These are phyloP conservation scores for Polylopha cassiicola DNA, from an alignment of 2,888 invertebrate species.

Conservation along the genomic window DNA sequence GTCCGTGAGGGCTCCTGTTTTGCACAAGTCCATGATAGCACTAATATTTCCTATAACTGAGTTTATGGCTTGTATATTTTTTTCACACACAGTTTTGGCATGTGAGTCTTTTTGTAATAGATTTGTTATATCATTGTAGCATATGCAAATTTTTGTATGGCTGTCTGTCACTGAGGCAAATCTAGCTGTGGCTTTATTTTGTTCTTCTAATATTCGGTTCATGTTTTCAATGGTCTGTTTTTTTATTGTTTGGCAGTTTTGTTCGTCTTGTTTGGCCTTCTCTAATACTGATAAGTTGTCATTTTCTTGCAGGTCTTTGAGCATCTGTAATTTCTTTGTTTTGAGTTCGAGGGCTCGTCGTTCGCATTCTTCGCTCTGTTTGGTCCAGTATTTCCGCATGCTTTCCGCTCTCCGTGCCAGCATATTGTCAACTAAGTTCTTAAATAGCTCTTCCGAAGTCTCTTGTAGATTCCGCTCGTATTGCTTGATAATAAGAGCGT, in stretches of 20 bases:
- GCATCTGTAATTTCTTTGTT: slow-evolving; percentile 53
- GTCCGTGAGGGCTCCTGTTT: slow-evolving; percentile 59
- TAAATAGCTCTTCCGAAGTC: slow-evolving; percentile 46
- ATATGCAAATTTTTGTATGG: slow-evolving; percentile 74
- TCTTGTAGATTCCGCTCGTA: slow-evolving; percentile 51
- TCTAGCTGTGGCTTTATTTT: slow-evolving; percentile 60
- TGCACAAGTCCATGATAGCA: slow-evolving; percentile 61
- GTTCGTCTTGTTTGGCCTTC: slow-evolving; percentile 67
- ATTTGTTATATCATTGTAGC: slow-evolving; percentile 74
- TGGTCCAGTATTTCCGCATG: slow-evolving; percentile 48
- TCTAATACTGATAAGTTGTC: slow-evolving; percentile 67
- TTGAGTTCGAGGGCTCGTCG: slow-evolving; percentile 62
- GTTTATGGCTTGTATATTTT: slow-evolving; percentile 59
- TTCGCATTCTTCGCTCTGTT: slow-evolving; percentile 56
- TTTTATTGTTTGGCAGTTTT: slow-evolving; percentile 64
- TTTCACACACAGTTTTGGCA: slow-evolving; percentile 58
- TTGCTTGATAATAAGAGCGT: slow-evolving; percentile 53
- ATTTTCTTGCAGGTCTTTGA: slow-evolving; percentile 65
- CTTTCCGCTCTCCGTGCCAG: slow-evolving; percentile 49
- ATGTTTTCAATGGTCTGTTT: slow-evolving; percentile 65
- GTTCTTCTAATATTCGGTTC: slow-evolving; percentile 70
- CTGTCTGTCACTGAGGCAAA: slow-evolving; percentile 77
- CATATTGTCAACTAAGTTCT: slow-evolving; percentile 56
- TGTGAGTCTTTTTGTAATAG: slow-evolving; percentile 62
- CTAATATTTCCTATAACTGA: slow-evolving; percentile 60